These are phyloP conservation scores for Pediacus dermestoides DNA, from an alignment of 2,888 invertebrate species.

Conservation along the genomic window DNA sequence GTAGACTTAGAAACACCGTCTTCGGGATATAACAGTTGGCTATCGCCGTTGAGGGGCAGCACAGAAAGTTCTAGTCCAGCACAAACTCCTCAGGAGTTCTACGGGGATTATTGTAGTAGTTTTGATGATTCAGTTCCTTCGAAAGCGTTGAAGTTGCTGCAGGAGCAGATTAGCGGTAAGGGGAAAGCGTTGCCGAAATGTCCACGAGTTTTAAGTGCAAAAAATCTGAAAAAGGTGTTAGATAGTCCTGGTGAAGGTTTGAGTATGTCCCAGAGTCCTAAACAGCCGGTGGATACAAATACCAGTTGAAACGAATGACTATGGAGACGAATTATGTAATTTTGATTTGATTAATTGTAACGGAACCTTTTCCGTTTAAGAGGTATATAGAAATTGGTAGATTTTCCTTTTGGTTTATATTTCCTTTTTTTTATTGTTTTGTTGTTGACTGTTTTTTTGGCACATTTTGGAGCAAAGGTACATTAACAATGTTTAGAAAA, in stretches of 20 bases:
- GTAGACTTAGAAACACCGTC: slow-evolving; percentile 51
- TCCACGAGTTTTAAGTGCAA: slow-evolving; percentile 60
- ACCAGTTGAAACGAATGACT: slow-evolving; percentile 41
- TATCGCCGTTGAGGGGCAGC: slow-evolving; percentile 41
- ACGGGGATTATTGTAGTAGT: slow-evolving; percentile 45
- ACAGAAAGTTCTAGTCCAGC: slow-evolving; percentile 53
- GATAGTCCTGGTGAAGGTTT: slow-evolving; percentile 35
- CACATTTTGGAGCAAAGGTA: too few species aligned
- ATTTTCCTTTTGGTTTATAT: too few species aligned
- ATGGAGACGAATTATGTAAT: too few species aligned
- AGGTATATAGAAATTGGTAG: too few species aligned
- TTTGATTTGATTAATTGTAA: too few species aligned
- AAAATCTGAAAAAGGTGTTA: slow-evolving; percentile 52
- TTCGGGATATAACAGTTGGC: slow-evolving; percentile 43
- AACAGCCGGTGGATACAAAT: slow-evolving; percentile 38
- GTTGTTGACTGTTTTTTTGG: too few species aligned
- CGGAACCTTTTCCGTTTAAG: too few species aligned
- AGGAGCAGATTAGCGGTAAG: slow-evolving; percentile 50
- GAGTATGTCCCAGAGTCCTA: slow-evolving; percentile 31
- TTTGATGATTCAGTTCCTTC: slow-evolving; percentile 49
- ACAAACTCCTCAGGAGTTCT: slow-evolving; percentile 51
- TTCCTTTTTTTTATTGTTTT: too few species aligned
- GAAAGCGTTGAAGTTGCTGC: slow-evolving; percentile 55
- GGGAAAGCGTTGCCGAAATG: slow-evolving; percentile 55
- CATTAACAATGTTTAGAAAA: too few species aligned